Percentiles rank a stretch among this genome's conserved stretches.
These are phyloP conservation scores for Enoplosus armatus DNA, from an alignment of 2,797 vertebrate species.

Conservation along the genomic window DNA sequence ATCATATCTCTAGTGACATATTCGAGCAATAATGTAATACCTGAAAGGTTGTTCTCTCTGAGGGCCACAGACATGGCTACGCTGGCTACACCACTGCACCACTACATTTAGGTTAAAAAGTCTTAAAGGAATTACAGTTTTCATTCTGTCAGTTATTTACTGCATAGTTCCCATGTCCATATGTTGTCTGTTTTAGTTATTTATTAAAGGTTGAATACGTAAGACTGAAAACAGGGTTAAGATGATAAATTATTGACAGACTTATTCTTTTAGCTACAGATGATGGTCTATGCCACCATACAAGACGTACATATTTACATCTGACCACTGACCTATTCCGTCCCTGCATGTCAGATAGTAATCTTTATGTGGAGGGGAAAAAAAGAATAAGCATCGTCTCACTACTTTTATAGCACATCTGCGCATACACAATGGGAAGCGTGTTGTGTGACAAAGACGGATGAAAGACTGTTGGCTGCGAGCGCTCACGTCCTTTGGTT, in stretches of 20 bases:
- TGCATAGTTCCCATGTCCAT: conserved; percentile 23
- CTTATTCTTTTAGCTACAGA: conserved; percentile 32
- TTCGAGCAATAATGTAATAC: conserved; percentile 61
- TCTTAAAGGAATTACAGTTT: conserved; percentile 16
- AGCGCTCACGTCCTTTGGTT: conserved; percentile 41
- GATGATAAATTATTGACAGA: conserved; percentile 57
- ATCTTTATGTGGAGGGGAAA: conserved; percentile 1
- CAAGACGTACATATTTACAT: conserved; percentile 32
- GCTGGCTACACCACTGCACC: neutral
- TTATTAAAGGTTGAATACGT: conserved; percentile 44
- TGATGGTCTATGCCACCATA: conserved; percentile 18
- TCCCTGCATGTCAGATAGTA: neutral
- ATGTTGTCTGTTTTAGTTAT: conserved; percentile 53
- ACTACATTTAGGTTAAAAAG: neutral
- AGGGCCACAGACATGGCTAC: neutral
- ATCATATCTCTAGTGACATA: conserved; percentile 66
- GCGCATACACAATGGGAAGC: conserved; percentile 16
- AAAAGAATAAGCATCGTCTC: neutral
- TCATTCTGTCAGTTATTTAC: conserved; percentile 32
- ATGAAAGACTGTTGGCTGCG: conserved; percentile 24
- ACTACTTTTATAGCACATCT: neutral
- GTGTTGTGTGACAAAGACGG: conserved; percentile 30
- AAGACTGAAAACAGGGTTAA: conserved; percentile 39
- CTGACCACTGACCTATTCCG: conserved; percentile 19
- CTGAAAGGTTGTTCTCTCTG: conserved; percentile 57